Percentiles rank a stretch among this genome's conserved stretches.
Conservation (phyloP, 2,113 vertebrate species). For the Dromaius novaehollandiae region DNA sequence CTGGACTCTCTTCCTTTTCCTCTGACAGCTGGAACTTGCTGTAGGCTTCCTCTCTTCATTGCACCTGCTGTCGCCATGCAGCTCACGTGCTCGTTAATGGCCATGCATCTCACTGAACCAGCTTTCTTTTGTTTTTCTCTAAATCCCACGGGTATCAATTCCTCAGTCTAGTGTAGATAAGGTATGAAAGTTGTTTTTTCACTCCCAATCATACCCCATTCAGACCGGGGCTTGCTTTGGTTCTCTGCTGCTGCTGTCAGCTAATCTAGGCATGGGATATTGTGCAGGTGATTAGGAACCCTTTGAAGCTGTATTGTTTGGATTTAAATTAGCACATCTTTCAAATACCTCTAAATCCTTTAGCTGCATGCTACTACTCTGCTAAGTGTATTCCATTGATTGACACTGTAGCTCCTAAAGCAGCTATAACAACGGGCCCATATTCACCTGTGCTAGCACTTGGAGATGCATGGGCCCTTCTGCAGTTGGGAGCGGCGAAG, state of each 20-base stretch:
- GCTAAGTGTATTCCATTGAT: background rate
- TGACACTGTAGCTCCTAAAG: background rate
- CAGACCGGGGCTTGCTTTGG: background rate
- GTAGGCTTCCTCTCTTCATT: background rate
- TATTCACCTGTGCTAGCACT: background rate
- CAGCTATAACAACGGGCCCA: background rate
- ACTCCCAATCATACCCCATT: background rate
- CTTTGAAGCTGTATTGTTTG: background rate
- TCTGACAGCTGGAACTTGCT: background rate
- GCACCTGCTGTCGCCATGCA: background rate
- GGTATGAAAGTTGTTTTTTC: background rate
- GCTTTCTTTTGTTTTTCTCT: background rate
- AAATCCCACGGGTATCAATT: background rate
- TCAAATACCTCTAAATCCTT: background rate
- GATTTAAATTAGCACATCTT: background rate
- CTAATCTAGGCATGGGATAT: background rate
- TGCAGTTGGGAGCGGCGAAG: background rate
- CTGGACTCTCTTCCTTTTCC: background rate
- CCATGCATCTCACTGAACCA: fast-evolving
- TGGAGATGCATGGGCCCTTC: background rate
- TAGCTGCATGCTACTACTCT: background rate
- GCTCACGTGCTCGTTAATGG: background rate
- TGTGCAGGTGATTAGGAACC: background rate
- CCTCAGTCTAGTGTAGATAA: background rate
- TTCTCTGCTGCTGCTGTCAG: background rate